A percentile compares a stretch with the other conserved stretches of the same genome.
phyloP scores from a whole-genome alignment of 2,113 vertebrate species.

The Isichthys henryi region DNA sequence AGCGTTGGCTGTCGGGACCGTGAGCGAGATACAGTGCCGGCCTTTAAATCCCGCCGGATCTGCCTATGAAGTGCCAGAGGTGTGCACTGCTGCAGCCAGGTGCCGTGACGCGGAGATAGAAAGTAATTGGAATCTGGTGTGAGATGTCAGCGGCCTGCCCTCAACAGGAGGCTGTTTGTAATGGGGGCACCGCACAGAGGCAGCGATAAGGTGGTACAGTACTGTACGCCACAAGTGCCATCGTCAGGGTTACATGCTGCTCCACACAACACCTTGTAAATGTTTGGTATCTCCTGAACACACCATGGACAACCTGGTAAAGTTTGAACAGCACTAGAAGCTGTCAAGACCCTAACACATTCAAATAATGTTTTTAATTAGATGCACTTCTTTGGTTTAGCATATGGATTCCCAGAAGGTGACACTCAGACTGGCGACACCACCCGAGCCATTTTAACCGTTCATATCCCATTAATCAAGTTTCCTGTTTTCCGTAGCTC shows the following conservation, averaged over 20 bases:
- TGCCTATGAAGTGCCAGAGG: neutral
- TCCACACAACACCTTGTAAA: neutral
- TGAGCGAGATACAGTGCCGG: too few relatives aligned
- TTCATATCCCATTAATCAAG: neutral
- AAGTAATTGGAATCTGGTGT: conserved; percentile 36
- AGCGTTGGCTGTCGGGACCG: too few relatives aligned
- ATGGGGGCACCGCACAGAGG: neutral
- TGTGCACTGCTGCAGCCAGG: neutral
- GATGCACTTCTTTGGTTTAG: neutral
- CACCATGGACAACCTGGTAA: neutral
- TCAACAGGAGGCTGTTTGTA: conserved; percentile 1
- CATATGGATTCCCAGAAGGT: neutral
- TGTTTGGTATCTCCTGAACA: neutral
- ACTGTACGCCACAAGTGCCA: neutral
- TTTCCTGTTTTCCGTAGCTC: conserved; percentile 30
- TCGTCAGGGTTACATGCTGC: neutral
- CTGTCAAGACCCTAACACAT: neutral
- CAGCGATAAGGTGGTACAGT: neutral
- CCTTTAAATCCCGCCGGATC: neutral
- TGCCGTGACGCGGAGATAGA: neutral
- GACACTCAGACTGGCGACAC: neutral
- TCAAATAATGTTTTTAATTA: neutral
- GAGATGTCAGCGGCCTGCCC: conserved; percentile 7
- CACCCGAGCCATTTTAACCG: neutral
- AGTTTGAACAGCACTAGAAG: neutral